Evolutionary conservation across 2,888 invertebrate genomes (phyloP), one percentile per base, ranked within the genome.

Genomic region (Yponomeuta evonymella): DNA sequence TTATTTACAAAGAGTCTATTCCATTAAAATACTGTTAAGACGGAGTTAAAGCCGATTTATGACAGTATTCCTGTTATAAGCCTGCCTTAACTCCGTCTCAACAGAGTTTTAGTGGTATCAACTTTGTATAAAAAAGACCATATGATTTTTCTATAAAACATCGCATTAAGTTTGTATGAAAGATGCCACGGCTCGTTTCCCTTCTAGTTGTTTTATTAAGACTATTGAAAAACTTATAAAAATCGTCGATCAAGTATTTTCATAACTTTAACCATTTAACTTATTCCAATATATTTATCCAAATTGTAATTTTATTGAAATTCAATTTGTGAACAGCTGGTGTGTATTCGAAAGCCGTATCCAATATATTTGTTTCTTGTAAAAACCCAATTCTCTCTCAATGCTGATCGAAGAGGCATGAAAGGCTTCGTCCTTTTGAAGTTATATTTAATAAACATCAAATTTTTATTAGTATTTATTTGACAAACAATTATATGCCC

Each of bases 401-500:
- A 23, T 15, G 30, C 8, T 11, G 65, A 65, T 12, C 8, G 65
- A 80, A 76, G 77, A 76, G 76, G 78, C 80, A 81, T 84, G 67
- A 85, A 85, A 83, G 79, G 79, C 73, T 68, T 72, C 76, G 78
- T 78, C 79, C 79, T 83, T 84, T 85, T 83, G 76, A 78, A 85
- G 85, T 88, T 87, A 87, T 89, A 88, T 89, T 91, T 90, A 90
- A 90, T 91, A 90, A 90, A 90, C 87, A 88, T 88, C 85, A 83
- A 85, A 83, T 80, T 87, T 90, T 90, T 90, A 90, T 90, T 90
- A 87, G 79, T 89, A 91, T 91, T 92, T 91, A 92, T 92, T 90
- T 90, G 91, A 92, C 91, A 91, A 91, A 91, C 90, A 92, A 91
- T 90, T 89, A 91, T 87, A 88, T 85, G 89, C 85, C 84, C 87